A percentile compares a stretch with the other conserved stretches of the same genome.
Evolutionary conservation across 2,113 vertebrate species (phyloP).

Genomic region (Siniperca chuatsi): DNA sequence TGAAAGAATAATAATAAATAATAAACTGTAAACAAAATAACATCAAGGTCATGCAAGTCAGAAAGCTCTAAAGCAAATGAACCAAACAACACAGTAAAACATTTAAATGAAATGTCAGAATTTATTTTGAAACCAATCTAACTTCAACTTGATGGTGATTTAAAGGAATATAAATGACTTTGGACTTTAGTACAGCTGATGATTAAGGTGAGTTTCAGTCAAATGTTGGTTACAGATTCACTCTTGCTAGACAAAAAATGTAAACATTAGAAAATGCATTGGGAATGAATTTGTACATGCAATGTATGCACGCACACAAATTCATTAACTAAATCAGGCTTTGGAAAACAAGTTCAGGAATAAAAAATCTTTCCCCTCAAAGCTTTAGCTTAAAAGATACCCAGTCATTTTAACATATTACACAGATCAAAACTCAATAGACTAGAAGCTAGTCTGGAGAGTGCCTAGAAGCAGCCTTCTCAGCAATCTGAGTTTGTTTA

Average conservation of each 20-base stretch:
- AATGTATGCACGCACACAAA: conserved; percentile 4
- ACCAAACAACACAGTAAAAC: conserved; percentile 54
- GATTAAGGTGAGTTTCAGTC: conserved; percentile 15
- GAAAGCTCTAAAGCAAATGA: conserved; percentile 39
- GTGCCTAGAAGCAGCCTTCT: not conserved
- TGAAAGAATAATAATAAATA: not conserved
- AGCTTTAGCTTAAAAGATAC: not conserved
- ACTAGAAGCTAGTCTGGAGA: not conserved
- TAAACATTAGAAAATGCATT: not conserved
- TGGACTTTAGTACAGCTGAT: conserved; percentile 27
- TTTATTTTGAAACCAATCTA: conserved; percentile 62
- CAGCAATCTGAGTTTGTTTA: conserved; percentile 10
- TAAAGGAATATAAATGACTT: conserved; percentile 8
- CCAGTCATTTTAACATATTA: not conserved
- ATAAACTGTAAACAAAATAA: not conserved
- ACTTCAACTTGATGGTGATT: not conserved
- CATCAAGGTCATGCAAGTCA: not conserved
- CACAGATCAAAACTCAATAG: not conserved
- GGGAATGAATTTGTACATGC: not conserved
- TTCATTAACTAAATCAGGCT: not conserved
- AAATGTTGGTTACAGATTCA: conserved; percentile 46
- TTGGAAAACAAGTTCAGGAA: not conserved
- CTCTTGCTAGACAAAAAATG: not conserved
- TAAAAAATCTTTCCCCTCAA: not conserved
- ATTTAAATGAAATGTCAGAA: conserved; percentile 55